These are phyloP conservation scores for Armadillidium nasatum DNA, from an alignment of 1,140 invertebrate species.

Conservation along the genomic window DNA sequence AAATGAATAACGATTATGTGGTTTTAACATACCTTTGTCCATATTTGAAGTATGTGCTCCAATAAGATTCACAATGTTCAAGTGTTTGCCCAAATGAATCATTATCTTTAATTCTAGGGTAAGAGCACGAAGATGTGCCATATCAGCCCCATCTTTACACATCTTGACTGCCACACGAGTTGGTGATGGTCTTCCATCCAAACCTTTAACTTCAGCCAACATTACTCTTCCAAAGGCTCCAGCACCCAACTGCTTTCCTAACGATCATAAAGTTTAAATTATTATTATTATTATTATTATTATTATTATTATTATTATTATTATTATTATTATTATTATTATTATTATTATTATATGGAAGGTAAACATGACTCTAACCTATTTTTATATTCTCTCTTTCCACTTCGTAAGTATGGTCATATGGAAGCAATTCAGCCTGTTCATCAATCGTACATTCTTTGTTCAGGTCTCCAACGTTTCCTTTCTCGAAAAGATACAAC, in stretches of 20 bases:
- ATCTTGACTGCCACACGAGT: constrained; percentile 73
- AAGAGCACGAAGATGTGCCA: constrained; percentile 60
- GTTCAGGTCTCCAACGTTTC: constrained; percentile 73
- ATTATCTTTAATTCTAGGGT: constrained; percentile 57
- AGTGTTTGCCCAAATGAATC: constrained; percentile 55
- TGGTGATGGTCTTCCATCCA: constrained; percentile 52
- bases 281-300: background rate
- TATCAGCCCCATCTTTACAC: constrained; percentile 71
- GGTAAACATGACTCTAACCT: constrained; percentile 22
- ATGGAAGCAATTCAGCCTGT: constrained; percentile 86
- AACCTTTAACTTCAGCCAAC: constrained; percentile 63
- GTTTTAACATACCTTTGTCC: constrained; percentile 49
- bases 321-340: constrained; percentile 9
- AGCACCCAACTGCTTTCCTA: constrained; percentile 79
- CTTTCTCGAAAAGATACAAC: constrained; percentile 46
- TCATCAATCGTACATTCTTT: constrained; percentile 81
- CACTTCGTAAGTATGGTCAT: constrained; percentile 59
- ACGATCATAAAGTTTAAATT: constrained; percentile 29
- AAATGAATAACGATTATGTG: too few relatives aligned
- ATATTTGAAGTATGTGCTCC: constrained; percentile 56
- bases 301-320: constrained; percentile 2
- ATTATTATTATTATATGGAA: background rate
- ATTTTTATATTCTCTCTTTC: constrained; percentile 29
- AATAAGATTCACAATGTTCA: constrained; percentile 57
- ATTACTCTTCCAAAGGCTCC: constrained; percentile 90